phyloP scores from a whole-genome alignment of 2,113 vertebrate genomes.

The Cololabis saira region DNA sequence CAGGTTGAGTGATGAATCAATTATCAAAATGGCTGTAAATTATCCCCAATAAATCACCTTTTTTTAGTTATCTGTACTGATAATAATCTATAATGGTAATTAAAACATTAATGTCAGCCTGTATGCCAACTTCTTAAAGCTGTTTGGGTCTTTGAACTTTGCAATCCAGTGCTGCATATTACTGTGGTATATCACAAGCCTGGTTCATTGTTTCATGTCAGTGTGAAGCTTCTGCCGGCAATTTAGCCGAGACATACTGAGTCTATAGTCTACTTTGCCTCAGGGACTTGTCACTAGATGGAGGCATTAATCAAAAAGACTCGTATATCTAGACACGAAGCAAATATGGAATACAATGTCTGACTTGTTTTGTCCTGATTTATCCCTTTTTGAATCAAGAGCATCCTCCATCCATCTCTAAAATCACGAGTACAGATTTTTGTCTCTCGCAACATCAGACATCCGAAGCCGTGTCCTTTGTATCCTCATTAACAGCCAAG shows the following conservation, averaged over 20 bases:
- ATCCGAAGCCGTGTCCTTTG: conserved; percentile 66
- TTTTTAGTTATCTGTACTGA: too few species aligned
- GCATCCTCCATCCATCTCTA: conserved; percentile 3
- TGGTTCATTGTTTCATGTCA: conserved; percentile 12
- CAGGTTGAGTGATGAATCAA: too few species aligned
- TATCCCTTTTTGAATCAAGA: conserved; percentile 28
- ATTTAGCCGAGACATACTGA: conserved; percentile 19
- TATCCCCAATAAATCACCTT: too few species aligned
- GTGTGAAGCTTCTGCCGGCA: conserved; percentile 19
- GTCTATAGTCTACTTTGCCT: conserved; percentile 43
- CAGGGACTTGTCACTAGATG: conserved; percentile 75
- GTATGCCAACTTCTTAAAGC: background rate
- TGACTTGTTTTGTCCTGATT: conserved; percentile 10
- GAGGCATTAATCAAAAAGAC: conserved; percentile 77
- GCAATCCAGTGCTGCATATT: conserved; percentile 5
- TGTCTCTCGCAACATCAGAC: conserved; percentile 35
- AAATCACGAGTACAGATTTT: conserved; percentile 36
- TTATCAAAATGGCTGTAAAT: too few species aligned
- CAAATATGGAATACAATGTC: background rate
- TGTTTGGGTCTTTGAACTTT: background rate
- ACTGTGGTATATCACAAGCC: conserved; percentile 21
- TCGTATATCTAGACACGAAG: conserved; percentile 29
- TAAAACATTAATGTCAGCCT: background rate
- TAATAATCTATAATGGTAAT: too few species aligned
- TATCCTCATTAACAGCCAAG: conserved; percentile 74